These are phyloP conservation scores for Capitulum mitella DNA, from an alignment of 2,888 invertebrate genomes.

Conservation along the genomic window DNA sequence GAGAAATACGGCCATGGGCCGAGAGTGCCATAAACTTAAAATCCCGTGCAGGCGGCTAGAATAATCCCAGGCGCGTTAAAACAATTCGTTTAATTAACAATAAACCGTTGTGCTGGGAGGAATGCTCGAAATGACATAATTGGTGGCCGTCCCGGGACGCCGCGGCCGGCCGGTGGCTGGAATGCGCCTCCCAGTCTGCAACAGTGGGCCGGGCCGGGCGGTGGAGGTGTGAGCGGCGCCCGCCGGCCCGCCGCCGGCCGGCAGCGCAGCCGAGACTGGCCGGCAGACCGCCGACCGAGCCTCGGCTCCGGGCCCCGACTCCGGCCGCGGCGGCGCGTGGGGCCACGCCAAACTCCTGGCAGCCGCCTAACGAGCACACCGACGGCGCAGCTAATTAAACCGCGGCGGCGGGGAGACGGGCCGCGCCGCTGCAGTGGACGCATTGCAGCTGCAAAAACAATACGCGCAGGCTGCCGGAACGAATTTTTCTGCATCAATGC, in stretches of 20 bases:
- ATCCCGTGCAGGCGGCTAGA: neutral
- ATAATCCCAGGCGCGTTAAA: slow-evolving; percentile 6
- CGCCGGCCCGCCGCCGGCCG: no score
- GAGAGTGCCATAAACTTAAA: neutral
- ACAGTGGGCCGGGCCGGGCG: neutral
- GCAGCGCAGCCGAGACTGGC: no score
- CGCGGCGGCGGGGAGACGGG: neutral
- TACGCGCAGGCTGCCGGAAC: neutral
- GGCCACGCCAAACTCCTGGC: neutral
- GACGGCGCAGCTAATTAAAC: neutral
- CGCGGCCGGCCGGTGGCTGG: neutral
- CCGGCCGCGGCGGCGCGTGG: neutral
- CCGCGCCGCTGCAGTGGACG: neutral
- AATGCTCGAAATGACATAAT: slow-evolving; percentile 14
- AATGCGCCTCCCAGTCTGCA: neutral
- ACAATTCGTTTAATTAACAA: slow-evolving; percentile 4
- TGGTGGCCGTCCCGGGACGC: neutral
- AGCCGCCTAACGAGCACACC: neutral
- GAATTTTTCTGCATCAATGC: neutral
- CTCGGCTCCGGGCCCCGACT: no score
- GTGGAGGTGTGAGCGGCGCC: no score
- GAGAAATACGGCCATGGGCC: neutral
- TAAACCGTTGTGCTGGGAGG: neutral
- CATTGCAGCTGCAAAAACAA: neutral
- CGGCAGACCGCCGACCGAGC: no score